phyloP scores from a whole-genome alignment of 2,797 vertebrate genomes.

The Morelia viridis region DNA sequence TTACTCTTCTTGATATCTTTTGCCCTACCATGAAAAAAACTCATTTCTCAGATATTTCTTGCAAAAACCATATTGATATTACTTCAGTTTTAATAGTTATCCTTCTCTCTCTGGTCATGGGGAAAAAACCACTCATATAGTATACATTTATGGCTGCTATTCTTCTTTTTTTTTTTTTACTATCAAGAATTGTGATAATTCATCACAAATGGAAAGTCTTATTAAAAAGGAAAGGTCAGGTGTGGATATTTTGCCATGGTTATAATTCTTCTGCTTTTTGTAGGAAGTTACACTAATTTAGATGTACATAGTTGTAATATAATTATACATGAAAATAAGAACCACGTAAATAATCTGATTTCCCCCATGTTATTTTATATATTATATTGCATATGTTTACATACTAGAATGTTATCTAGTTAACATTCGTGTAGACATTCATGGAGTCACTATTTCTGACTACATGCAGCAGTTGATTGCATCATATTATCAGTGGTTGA shows the following conservation, averaged over 20 bases:
- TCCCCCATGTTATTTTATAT: slow-evolving; percentile 34
- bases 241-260: slow-evolving; percentile 31
- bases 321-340: slow-evolving; percentile 40
- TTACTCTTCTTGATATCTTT: background rate
- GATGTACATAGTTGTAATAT: background rate
- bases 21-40: background rate
- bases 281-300: slow-evolving; percentile 18
- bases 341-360: background rate
- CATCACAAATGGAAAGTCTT: slow-evolving; percentile 23
- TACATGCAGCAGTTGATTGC: background rate
- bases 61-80: background rate
- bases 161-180: slow-evolving; percentile 32
- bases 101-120: background rate
- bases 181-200: slow-evolving; percentile 18
- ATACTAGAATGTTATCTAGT: background rate
- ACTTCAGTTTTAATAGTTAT: background rate
- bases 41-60: background rate
- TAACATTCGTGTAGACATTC: background rate
- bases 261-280: slow-evolving; percentile 50
- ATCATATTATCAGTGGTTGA: background rate
- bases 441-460: background rate
- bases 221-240: background rate
- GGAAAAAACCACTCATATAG: background rate
- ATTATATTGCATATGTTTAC: slow-evolving; percentile 24
- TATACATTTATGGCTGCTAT: background rate